These are phyloP conservation scores for Eutolmus rufibarbis DNA, from an alignment of 2,888 invertebrate genomes.

Conservation along the genomic window DNA sequence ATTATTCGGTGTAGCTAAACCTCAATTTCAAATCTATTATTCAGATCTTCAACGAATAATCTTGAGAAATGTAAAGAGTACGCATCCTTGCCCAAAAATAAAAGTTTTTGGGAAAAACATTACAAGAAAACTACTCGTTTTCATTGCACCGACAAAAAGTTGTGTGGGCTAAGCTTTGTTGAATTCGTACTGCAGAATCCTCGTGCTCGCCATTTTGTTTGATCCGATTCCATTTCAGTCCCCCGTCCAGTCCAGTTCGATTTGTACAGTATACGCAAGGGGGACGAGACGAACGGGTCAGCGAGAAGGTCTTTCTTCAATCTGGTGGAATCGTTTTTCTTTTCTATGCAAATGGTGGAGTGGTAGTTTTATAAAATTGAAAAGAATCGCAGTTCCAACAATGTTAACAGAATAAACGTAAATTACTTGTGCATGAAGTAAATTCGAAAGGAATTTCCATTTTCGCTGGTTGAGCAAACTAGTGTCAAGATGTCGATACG, in stretches of 20 bases:
- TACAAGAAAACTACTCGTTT: too few species aligned
- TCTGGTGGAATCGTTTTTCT: background rate
- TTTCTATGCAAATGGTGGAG: background rate
- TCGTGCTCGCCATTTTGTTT: background rate
- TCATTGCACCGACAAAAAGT: too few species aligned
- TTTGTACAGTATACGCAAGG: background rate
- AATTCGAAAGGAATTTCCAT: background rate
- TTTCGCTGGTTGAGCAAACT: background rate
- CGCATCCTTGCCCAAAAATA: too few species aligned
- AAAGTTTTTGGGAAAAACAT: too few species aligned
- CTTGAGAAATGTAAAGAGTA: too few species aligned
- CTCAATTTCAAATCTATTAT: too few species aligned
- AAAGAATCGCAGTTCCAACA: background rate
- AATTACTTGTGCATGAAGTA: background rate
- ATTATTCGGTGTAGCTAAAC: too few species aligned
- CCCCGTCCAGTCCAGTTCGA: background rate
- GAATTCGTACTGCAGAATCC: background rate
- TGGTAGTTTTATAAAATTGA: background rate
- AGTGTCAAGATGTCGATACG: constrained; percentile 37
- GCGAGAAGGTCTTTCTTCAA: background rate
- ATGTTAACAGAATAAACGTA: background rate
- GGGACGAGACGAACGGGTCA: background rate
- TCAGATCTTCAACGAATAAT: too few species aligned
- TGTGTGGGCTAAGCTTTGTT: background rate
- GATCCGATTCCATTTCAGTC: background rate